Evolutionary conservation across 2,797 vertebrate genomes (phyloP), one percentile per base, ranked within the genome.

Genomic region (Rhodeus uyekii): DNA sequence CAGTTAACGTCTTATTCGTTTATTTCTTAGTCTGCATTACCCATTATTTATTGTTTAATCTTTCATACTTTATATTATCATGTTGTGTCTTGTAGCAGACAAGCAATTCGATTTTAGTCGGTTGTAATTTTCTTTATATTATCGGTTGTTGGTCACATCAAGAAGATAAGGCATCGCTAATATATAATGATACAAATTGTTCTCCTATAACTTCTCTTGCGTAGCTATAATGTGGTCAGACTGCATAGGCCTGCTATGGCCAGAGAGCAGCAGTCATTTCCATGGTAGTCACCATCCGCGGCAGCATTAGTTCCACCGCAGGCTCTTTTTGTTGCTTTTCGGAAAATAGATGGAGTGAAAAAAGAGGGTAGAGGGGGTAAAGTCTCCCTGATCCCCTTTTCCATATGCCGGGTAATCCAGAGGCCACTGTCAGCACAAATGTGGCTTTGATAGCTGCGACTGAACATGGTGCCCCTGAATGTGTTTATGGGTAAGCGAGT

Each of bases 381-480:
- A 94, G 90, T 94, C 93, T 90, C 91, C 86, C 88, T 94, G 93
- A 94, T 94, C 94, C 93, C 92, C 83, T 83, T 91, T 90, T 93
- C 93, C 92, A 93, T 92, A 87, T 80, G 88, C 78, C 76, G 78
- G 89, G 88, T 95, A 94, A 94, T 94, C 94, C 92, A 77, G 90
- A 87, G 87, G 82, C 85, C 88, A 89, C 90, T 55, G 92, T 95
- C 94, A 94, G 93, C 92, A 93, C 93, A 93, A 94, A 90, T 89
- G 86, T 83, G 82, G 90, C 92, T 92, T 91, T 91, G 87, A 81
- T 64, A 48, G 58, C 72, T n/a, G n/a, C 44, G 18, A 74, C 80
- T 53, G 71, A 53, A 72, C 78, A 36, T 44, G 79, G 39, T 75
- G 36, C 36, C 48, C 46, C 60, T 67, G 80, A 82, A 82, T 53